phyloP scores from a whole-genome alignment of 2,797 vertebrate species.

The Cryptoblepharus egeriae region DNA sequence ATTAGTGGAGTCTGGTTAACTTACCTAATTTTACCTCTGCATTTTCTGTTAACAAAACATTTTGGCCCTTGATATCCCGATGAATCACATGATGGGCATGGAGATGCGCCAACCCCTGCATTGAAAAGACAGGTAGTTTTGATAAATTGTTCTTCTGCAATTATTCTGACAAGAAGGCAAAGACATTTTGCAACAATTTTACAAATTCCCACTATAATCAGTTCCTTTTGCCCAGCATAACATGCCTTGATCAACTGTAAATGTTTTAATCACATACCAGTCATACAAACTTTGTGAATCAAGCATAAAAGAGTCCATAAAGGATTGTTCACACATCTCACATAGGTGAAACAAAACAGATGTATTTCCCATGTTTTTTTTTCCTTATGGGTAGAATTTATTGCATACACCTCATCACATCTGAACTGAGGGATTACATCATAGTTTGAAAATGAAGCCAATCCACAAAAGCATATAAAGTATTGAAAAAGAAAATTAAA shows the following conservation, averaged over 20 bases:
- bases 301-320: background rate
- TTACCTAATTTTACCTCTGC: conserved; percentile 97
- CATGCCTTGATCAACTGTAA: background rate
- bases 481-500: no score
- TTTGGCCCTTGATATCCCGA: conserved; percentile 98
- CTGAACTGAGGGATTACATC: background rate
- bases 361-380: background rate
- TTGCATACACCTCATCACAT: conserved; percentile 8
- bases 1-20: conserved; percentile 33
- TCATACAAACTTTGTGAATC: background rate
- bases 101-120: conserved; percentile 93
- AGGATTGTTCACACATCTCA: background rate
- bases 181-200: background rate
- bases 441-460: background rate
- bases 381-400: background rate
- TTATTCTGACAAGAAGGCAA: no score
- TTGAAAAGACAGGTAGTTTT: conserved; percentile 11
- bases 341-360: background rate
- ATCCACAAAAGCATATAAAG: background rate
- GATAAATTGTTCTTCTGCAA: no score
- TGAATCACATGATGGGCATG: conserved; percentile 98
- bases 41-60: conserved; percentile 96
- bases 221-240: background rate
- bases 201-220: background rate
- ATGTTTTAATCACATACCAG: background rate